Percentiles rank a stretch among this genome's conserved stretches.
Conservation (phyloP, 2,113 vertebrate genomes). For the Lophotis ruficrista region DNA sequence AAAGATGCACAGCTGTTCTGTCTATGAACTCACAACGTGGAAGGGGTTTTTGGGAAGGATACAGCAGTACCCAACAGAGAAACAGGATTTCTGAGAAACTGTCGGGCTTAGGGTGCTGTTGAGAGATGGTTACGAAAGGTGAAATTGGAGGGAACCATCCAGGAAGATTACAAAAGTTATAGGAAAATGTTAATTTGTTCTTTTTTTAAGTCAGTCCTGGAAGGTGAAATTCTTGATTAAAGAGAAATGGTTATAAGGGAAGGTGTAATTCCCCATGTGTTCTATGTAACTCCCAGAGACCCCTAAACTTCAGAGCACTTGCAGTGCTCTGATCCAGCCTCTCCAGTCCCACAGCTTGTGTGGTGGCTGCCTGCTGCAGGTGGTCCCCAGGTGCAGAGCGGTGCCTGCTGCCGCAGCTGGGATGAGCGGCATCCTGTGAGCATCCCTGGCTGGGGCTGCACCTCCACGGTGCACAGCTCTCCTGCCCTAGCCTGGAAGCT, state of each 20-base stretch:
- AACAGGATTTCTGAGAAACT: background rate
- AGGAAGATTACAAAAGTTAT: background rate
- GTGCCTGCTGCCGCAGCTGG: background rate
- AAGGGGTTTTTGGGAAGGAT: background rate
- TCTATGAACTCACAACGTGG: constrained; percentile 22
- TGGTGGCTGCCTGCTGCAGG: background rate
- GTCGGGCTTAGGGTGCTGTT: background rate
- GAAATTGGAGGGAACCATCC: background rate
- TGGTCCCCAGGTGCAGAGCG: background rate
- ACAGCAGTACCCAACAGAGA: background rate
- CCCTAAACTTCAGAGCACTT: rapidly evolving
- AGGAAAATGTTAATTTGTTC: background rate
- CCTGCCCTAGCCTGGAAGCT: background rate
- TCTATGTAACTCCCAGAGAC: rapidly evolving
- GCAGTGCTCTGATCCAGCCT: background rate
- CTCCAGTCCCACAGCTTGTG: background rate
- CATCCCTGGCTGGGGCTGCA: rapidly evolving
- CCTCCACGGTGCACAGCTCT: background rate
- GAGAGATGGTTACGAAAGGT: background rate
- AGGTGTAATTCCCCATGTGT: rapidly evolving
- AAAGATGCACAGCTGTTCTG: constrained; percentile 71
- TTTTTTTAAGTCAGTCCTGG: background rate
- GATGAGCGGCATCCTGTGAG: background rate
- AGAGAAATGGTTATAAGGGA: background rate
- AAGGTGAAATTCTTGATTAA: background rate